phyloP scores from a whole-genome alignment of 2,888 invertebrate species.

The Himalopsyche japonica region DNA sequence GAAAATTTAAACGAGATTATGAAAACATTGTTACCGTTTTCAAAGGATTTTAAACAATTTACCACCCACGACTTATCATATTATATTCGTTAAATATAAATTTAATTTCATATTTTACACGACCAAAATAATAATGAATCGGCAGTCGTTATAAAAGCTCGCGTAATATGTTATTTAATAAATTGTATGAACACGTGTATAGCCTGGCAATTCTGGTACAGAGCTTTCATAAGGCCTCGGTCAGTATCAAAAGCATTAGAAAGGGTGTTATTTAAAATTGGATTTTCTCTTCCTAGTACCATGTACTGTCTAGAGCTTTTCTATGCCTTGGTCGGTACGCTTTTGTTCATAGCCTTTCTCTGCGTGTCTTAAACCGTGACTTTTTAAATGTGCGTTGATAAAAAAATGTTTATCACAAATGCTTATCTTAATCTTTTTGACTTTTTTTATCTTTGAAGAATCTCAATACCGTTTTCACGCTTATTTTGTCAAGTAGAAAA shows the following conservation, averaged over 20 bases:
- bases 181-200: background rate
- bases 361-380: background rate
- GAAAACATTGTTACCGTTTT: background rate
- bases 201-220: background rate
- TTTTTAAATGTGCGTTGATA: slow-evolving; percentile 1
- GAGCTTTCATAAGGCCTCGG: background rate
- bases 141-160: background rate
- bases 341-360: background rate
- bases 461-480: background rate
- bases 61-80: background rate
- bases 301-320: background rate
- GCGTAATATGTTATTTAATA: background rate
- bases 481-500: background rate
- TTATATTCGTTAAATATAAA: background rate
- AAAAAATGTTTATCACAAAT: background rate
- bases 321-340: background rate
- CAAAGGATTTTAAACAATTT: background rate
- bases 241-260: slow-evolving; percentile 1
- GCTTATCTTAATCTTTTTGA: background rate
- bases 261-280: slow-evolving; percentile 37
- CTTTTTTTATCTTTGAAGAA: background rate
- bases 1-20: background rate
- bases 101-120: background rate
- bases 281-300: slow-evolving; percentile 25
- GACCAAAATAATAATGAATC: background rate